These are phyloP conservation scores for Spodoptera frugiperda DNA, from an alignment of 1,140 invertebrate species.

Conservation along the genomic window DNA sequence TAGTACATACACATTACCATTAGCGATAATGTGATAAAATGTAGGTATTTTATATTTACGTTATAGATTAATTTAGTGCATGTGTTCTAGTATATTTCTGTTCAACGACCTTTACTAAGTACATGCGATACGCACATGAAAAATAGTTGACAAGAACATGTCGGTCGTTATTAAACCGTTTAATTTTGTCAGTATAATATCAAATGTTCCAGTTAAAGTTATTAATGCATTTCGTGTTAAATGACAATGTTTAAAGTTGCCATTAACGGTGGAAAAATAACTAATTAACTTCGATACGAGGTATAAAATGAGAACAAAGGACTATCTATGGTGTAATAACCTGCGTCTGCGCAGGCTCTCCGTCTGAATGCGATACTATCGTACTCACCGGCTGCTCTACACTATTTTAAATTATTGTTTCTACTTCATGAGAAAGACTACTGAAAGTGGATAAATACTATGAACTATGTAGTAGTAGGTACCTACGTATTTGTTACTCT, in stretches of 20 bases:
- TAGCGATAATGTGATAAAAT: not conserved
- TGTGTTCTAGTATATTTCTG: not conserved
- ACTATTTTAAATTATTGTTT: constrained; percentile 34
- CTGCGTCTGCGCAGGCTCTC: constrained; percentile 25
- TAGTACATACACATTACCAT: not conserved
- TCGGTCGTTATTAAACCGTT: constrained; percentile 26
- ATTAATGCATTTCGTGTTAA: constrained; percentile 18
- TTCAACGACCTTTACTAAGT: constrained; percentile 2
- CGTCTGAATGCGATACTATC: constrained; percentile 42
- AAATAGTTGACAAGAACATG: constrained; percentile 9
- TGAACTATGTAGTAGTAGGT: too few relatives aligned
- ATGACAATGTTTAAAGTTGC: not conserved
- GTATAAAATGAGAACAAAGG: constrained; percentile 24
- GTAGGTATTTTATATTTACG: not conserved
- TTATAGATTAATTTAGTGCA: not conserved
- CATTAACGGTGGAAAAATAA: constrained; percentile 25
- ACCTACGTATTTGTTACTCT: too few relatives aligned
- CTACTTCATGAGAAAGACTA: not conserved
- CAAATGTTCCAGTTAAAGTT: constrained; percentile 12
- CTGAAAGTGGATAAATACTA: not conserved
- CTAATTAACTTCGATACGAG: constrained; percentile 11
- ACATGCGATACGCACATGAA: not conserved
- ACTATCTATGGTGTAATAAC: constrained; percentile 6
- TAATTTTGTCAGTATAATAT: constrained; percentile 19
- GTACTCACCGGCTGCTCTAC: constrained; percentile 13